Evolutionary conservation across 2,113 vertebrate genomes (phyloP).

Genomic region (Ageneiosus marmoratus): DNA sequence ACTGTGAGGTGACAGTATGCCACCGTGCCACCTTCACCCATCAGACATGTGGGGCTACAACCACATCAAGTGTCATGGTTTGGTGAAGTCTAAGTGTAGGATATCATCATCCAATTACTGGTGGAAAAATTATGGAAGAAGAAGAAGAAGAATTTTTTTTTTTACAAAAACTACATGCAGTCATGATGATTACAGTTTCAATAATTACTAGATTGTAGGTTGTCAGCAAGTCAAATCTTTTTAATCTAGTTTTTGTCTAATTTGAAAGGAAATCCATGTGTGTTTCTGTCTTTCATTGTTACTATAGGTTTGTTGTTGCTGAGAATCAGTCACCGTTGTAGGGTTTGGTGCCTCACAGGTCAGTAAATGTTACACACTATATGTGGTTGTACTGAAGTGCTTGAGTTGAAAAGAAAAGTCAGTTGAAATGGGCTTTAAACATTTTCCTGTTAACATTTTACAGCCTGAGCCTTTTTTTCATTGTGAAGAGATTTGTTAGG

Average conservation of each 20-base stretch:
- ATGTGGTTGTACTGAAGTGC: conserved; percentile 12
- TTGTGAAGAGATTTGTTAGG: not conserved
- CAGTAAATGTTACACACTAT: conserved; percentile 8
- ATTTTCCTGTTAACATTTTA: conserved; percentile 10
- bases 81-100: too few relatives aligned
- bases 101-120: too few relatives aligned
- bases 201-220: not conserved
- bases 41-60: too few relatives aligned
- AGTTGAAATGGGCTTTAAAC: conserved; percentile 12
- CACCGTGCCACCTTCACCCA: too few relatives aligned
- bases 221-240: not conserved
- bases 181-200: too few relatives aligned
- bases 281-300: not conserved
- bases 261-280: not conserved
- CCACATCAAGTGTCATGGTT: too few relatives aligned
- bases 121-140: too few relatives aligned
- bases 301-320: not conserved
- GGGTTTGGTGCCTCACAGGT: not conserved
- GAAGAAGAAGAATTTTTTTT: too few relatives aligned
- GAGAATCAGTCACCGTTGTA: not conserved
- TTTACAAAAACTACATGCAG: too few relatives aligned
- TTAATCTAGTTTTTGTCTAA: not conserved
- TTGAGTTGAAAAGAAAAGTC: conserved; percentile 1
- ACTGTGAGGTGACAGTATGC: too few relatives aligned
- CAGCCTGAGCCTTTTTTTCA: not conserved